Evolutionary conservation across 2,113 vertebrate species (phyloP).

Genomic region (Pygoscelis antarcticus): DNA sequence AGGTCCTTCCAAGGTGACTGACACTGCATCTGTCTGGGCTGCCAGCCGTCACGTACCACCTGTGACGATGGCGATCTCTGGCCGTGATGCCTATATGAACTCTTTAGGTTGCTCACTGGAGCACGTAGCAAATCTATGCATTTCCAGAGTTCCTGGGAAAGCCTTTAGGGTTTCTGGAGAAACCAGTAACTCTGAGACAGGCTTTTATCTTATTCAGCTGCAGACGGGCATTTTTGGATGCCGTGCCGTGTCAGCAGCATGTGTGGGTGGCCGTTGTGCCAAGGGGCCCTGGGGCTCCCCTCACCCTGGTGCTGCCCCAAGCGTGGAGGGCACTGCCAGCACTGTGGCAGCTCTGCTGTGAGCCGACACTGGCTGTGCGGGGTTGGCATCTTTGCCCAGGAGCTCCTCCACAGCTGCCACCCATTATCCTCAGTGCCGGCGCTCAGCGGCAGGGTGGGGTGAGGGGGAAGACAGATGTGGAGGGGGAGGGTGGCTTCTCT

Average conservation of each 20-base stretch:
- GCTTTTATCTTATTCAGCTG: neutral
- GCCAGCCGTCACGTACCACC: neutral
- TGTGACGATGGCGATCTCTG: neutral
- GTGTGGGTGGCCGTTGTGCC: neutral
- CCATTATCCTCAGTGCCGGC: neutral
- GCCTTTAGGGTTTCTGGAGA: conserved; percentile 8
- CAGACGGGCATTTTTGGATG: neutral
- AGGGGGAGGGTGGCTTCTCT: neutral
- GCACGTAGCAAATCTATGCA: neutral
- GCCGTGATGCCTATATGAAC: neutral
- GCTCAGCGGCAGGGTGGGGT: accelerated
- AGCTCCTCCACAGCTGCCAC: neutral
- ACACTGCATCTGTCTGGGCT: neutral
- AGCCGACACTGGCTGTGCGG: accelerated
- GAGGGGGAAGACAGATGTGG: neutral
- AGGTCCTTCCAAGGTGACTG: neutral
- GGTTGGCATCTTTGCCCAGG: neutral
- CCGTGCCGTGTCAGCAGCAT: neutral
- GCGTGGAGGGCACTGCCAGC: accelerated
- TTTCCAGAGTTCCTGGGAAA: conserved; percentile 5
- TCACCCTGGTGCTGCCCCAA: neutral
- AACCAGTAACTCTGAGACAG: neutral
- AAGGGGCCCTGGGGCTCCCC: neutral
- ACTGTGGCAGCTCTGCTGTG: accelerated
- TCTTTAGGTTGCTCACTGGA: neutral